Base-by-base conservation (phyloP, 2,888 invertebrate genomes). In the Arenicola marina region DNA sequence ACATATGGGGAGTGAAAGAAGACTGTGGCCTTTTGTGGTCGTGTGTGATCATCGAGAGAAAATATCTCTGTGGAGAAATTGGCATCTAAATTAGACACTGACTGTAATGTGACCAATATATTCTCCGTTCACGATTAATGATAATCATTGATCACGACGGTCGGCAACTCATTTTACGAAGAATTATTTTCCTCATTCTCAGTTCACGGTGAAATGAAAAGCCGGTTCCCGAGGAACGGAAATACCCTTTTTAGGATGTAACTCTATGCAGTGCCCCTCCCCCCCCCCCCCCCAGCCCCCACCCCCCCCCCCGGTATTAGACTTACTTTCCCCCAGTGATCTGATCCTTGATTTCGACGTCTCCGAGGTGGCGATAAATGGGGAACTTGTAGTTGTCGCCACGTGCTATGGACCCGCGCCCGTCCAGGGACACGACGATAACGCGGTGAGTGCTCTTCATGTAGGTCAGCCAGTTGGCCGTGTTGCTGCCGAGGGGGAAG, bases 271-370 rank as follows among this genome's bases (percentile, higher is more conserved):
- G n/a, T n/a, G n/a, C n/a, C n/a, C n/a, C n/a, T n/a, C n/a, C n/a
- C n/a, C n/a, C n/a, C n/a, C n/a, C n/a, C n/a, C n/a, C n/a, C n/a
- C n/a, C n/a, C n/a, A n/a, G n/a, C n/a, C n/a, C n/a, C n/a, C n/a
- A n/a, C n/a, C n/a, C n/a, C n/a, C n/a, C n/a, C n/a, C n/a, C n/a
- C n/a, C n/a, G n/a, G n/a, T 31, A 55, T 24, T 11, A 28, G 44
- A 59, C 74, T 62, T 68, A 83, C 83, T 73, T 76, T 29, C 78
- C 77, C 34, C 94, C 95, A 84, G 92, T 92, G 45, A 96, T 86
- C 81, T 97, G 95, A 84, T 98, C 98, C 4, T 92, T 90, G n/a
- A 96, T 90, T 84, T 98, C 97, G 0, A 93, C 90, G 0, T 92
- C 91, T 1, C 97, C 97, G n/a, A 97, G 86, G 59, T 90, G 87